These are phyloP conservation scores for Nemopilema nomurai DNA, from an alignment of 30 jellyfish, hydroid and myxozoan species.

Conservation along the genomic window DNA sequence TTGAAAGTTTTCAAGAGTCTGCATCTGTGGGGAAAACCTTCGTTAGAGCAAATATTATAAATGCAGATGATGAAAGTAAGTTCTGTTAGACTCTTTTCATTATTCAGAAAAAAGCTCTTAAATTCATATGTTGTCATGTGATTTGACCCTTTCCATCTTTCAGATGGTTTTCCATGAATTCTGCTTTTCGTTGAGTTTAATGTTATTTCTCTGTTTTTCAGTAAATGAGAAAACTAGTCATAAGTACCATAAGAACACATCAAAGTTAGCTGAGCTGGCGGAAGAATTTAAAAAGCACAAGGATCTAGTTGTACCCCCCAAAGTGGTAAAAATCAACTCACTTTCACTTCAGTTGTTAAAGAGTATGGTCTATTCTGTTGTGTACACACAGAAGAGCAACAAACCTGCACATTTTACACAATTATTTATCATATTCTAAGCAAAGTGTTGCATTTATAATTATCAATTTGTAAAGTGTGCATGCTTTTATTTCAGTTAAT, in stretches of 20 bases:
- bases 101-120: background rate
- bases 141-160: too few species aligned
- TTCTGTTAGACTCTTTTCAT: background rate
- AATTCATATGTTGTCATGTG: too few species aligned
- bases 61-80: conserved; percentile 55
- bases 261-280: conserved; percentile 86
- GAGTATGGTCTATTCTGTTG: too few species aligned
- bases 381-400: too few species aligned
- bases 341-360: background rate
- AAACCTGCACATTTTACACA: too few species aligned
- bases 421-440: too few species aligned
- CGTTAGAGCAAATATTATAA: conserved; percentile 54
- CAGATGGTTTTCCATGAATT: background rate
- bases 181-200: background rate
- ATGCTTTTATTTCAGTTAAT: too few species aligned
- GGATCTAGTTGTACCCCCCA: conserved; percentile 22
- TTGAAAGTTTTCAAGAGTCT: conserved; percentile 69
- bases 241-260: conserved; percentile 69
- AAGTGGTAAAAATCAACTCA: conserved; percentile 22
- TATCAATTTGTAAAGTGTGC: too few species aligned
- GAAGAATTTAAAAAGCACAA: conserved; percentile 76
- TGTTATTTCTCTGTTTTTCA: background rate
- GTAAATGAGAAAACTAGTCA: conserved; percentile 43
- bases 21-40: conserved; percentile 72
- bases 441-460: too few species aligned